These are phyloP conservation scores for Australoheros scitulus DNA, from an alignment of 2,113 vertebrate species.

Conservation along the genomic window DNA sequence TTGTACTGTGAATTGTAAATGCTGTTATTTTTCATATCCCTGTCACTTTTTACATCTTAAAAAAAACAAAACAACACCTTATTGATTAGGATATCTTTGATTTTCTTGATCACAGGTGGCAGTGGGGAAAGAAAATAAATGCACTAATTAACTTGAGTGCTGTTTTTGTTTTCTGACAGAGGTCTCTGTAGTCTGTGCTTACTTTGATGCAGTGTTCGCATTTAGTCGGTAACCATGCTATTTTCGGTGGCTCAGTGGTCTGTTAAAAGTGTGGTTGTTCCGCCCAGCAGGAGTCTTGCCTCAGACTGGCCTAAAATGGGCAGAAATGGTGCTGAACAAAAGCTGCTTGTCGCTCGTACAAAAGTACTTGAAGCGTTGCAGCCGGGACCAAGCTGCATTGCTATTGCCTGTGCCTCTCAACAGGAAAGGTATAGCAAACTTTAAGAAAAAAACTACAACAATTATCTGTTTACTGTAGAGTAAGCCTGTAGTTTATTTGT, in stretches of 20 bases:
- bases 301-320: constrained; percentile 83
- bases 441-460: constrained; percentile 72
- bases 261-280: constrained; percentile 82
- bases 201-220: constrained; percentile 71
- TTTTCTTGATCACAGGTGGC: constrained; percentile 69
- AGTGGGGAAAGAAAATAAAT: constrained; percentile 47
- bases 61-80: constrained; percentile 34
- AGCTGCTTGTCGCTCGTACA: constrained; percentile 81
- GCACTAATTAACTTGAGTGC: constrained; percentile 63
- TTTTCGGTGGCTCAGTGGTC: constrained; percentile 79
- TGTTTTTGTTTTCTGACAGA: constrained; percentile 69
- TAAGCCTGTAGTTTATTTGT: constrained; percentile 52
- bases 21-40: constrained; percentile 34
- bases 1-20: constrained; percentile 61
- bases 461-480: constrained; percentile 62
- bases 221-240: constrained; percentile 78
- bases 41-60: constrained; percentile 42
- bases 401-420: constrained; percentile 81
- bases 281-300: constrained; percentile 81
- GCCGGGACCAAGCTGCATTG: constrained; percentile 77
- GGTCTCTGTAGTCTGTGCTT: constrained; percentile 70
- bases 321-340: constrained; percentile 81
- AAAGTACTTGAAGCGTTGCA: constrained; percentile 80
- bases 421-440: constrained; percentile 82
- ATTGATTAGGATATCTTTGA: constrained; percentile 62